phyloP scores from a whole-genome alignment of 64 coral and sea anemone species.

The Montipora cactus region DNA sequence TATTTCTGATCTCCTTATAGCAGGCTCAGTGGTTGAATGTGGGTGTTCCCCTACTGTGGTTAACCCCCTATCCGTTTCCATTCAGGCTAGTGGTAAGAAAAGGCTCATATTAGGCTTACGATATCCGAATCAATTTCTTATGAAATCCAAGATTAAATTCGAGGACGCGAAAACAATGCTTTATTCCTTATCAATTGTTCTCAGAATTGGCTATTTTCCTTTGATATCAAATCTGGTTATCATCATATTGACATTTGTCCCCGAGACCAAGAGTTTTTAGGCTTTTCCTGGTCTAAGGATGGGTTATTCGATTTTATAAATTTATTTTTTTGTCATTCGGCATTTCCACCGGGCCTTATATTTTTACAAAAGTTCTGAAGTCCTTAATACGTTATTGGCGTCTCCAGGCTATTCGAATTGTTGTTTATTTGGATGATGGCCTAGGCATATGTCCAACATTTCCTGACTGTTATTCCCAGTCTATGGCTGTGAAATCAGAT shows the following conservation, averaged over 20 bases:
- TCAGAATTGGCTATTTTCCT: no score
- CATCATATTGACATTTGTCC: no score
- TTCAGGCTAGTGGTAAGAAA: constrained; percentile 77
- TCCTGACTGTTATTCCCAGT: constrained; percentile 27
- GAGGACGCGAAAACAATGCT: constrained; percentile 61
- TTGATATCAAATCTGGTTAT: no score
- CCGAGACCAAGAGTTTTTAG: no score
- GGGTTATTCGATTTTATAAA: no score
- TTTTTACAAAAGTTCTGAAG: constrained; percentile 58
- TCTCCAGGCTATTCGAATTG: constrained; percentile 12
- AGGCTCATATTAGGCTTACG: constrained; percentile 76
- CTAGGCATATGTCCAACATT: not conserved
- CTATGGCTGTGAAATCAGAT: constrained; percentile 31
- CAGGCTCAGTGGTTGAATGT: constrained; percentile 57
- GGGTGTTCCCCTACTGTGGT: constrained; percentile 45
- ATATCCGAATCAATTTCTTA: constrained; percentile 53
- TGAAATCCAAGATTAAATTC: constrained; percentile 72
- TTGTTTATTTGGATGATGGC: constrained; percentile 29
- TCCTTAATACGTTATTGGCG: constrained; percentile 24
- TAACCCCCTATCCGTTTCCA: constrained; percentile 74
- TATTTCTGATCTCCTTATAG: constrained; percentile 58
- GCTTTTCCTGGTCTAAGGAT: no score
- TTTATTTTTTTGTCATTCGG: not conserved
- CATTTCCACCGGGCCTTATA: constrained; percentile 46
- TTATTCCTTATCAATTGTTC: not conserved